Evolutionary conservation across 2,888 invertebrate species (phyloP).

Genomic region (Eilema caniola): DNA sequence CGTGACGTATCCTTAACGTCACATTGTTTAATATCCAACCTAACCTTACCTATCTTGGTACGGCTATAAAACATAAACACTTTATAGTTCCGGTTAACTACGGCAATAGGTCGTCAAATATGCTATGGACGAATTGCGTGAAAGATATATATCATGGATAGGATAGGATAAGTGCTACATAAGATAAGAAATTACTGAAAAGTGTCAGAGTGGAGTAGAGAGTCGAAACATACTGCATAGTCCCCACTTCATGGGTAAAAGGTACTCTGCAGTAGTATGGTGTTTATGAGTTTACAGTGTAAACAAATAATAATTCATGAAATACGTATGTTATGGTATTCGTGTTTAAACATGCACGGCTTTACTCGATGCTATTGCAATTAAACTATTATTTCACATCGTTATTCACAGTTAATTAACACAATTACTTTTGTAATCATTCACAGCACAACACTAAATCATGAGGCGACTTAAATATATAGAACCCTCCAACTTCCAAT

Average conservation of each 20-base stretch:
- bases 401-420: conserved; percentile 52
- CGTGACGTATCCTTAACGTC: background rate
- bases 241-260: background rate
- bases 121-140: background rate
- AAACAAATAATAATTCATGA: conserved; percentile 3
- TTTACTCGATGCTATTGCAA: conserved; percentile 25
- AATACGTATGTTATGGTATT: background rate
- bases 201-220: background rate
- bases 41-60: background rate
- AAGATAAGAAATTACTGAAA: background rate
- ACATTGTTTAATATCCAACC: background rate
- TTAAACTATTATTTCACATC: conserved; percentile 38
- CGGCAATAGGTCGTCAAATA: background rate
- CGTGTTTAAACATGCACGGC: conserved; percentile 1
- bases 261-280: background rate
- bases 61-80: background rate
- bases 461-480: conserved; percentile 43
- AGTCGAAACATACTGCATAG: background rate
- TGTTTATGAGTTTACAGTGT: background rate
- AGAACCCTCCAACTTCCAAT: conserved; percentile 34
- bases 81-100: background rate
- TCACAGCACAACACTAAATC: conserved; percentile 47
- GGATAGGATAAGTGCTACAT: too few species aligned
- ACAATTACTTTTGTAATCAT: conserved; percentile 55
- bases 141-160: background rate